Base-by-base conservation (phyloP, 2,113 vertebrate genomes). In the Halcyon malimbica region DNA sequence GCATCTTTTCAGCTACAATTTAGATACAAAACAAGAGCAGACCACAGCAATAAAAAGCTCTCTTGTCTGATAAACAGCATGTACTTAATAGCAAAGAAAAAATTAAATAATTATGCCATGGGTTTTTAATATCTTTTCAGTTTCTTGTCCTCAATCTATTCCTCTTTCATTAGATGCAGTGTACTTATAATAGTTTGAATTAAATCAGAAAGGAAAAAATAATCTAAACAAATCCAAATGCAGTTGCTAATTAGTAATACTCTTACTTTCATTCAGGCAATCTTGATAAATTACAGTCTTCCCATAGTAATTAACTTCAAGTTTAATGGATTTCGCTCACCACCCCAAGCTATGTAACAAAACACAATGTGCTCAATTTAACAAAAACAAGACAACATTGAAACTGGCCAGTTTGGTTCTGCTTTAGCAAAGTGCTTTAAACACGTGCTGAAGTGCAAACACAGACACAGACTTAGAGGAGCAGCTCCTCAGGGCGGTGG, bases 271-370 rank as follows among this genome's bases (percentile, higher is more conserved):
- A 68, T 81, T 83, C 70, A 78, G 42, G 35, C 57, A 65, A 65
- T 87, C 86, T 60, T 54, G 3, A 93, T 89, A 94, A 84, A 90
- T 94, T 75, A 80, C 87, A 46, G 23, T 59, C 79, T 85, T 91
- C 56, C 74, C 68, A 44, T 73, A 85, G 74, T 94, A 95, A 92
- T 85, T 91, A 96, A 77, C 93, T 96, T 77, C 67, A 87, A 51
- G 69, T 91, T 79, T 91, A 96, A 91, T 80, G 84, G 77, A 85
- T 94, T 94, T 90, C 51, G 86, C 62, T 89, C 77, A 73, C 42
- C 44, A 92, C 84, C 6, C 2, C 59, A 37, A 96, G 90, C 54
- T 77, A 54, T 39, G 39, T 53, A 88, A 63, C 48, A 25, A 64
- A 94, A 56, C 77, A 81, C 71, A 65, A 68, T 73, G 75, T 9